Evolutionary conservation across 1,140 invertebrate species (phyloP), one percentile per base, ranked within the genome.

Genomic region (Cyclargus thomasi): DNA sequence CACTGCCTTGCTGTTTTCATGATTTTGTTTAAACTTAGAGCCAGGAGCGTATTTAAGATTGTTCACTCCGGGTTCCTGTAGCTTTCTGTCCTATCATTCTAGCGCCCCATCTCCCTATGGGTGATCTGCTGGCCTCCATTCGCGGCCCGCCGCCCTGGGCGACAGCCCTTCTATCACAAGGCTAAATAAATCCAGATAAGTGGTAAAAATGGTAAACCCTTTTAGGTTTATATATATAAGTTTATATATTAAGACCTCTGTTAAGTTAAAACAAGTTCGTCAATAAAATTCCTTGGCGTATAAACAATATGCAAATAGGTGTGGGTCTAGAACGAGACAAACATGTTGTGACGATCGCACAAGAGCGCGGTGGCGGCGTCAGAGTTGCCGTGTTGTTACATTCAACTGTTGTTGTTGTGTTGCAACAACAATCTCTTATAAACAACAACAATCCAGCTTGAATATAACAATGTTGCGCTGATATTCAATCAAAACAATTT

Each of bases 221-320:
- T 17, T 21, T 7, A 21, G 8, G 6, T 11, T 59, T 10, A 55
- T 59, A 6, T 20, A 3, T 17, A 21, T 18, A 59, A 20, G 20
- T 11, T 20, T 11, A 1, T 59, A 18, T 20, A 21, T 11, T 18
- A 59, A 59, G 7, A 20, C 18, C 10, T 11, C 18, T 20, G 18
- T 20, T 59, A 47, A 47, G 8, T 47, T 0, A 47, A 16, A 47
- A 47, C 39, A 8, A 14, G 6, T 47, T 47, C 14, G 39, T 47
- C 39, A 16, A 47, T 47, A 47, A 47, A 59, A 59, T 59, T 59
- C 55, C 55, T 6, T 8, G 1, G 17, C 17, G 67, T 67, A 75
- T 77, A 82, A 85, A 82, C 78, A 84, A 71, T 71, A 88, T 88
- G 84, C 76, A 78, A 88, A 88, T 86, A 35, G 11, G 70, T 74